Percentiles rank a stretch among this genome's conserved stretches.
phyloP scores from a whole-genome alignment of 2,797 vertebrate species.

The Cichlasoma orientale region DNA sequence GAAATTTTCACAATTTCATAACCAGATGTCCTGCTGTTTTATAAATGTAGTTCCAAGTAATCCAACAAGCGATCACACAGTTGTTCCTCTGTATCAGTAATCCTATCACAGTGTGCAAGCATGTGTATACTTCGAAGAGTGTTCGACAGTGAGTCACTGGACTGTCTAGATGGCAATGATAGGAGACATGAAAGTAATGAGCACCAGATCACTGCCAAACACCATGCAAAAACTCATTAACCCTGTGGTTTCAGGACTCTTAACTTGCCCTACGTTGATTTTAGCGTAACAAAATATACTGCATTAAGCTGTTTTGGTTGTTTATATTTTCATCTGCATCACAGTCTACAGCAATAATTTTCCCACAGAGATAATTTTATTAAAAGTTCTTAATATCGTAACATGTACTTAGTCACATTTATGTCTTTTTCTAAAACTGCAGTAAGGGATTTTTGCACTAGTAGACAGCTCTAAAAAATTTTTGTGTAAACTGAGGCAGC shows the following conservation, averaged over 20 bases:
- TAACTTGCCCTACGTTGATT: not conserved
- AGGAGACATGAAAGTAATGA: slow-evolving; percentile 24
- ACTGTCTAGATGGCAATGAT: slow-evolving; percentile 1
- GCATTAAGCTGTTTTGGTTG: not conserved
- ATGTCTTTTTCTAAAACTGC: not conserved
- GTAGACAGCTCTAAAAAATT: not conserved
- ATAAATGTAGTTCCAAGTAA: slow-evolving; percentile 14
- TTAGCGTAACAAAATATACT: not conserved
- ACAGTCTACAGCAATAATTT: not conserved
- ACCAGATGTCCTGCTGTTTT: not conserved
- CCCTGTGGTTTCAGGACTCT: not conserved
- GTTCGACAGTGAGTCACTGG: slow-evolving; percentile 13
- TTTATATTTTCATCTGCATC: slow-evolving; percentile 1
- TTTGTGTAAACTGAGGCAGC: not conserved
- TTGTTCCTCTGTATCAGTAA: slow-evolving; percentile 1
- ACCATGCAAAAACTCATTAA: not conserved
- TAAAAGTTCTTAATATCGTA: not conserved
- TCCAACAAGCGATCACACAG: not conserved
- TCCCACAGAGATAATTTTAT: not conserved
- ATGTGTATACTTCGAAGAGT: not conserved
- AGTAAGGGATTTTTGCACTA: not conserved
- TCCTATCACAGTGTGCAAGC: not conserved
- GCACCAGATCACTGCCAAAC: not conserved
- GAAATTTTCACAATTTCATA: slow-evolving; percentile 21
- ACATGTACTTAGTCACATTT: not conserved